Conservation (phyloP, 2,797 vertebrate species). For the Catharus ustulatus region DNA sequence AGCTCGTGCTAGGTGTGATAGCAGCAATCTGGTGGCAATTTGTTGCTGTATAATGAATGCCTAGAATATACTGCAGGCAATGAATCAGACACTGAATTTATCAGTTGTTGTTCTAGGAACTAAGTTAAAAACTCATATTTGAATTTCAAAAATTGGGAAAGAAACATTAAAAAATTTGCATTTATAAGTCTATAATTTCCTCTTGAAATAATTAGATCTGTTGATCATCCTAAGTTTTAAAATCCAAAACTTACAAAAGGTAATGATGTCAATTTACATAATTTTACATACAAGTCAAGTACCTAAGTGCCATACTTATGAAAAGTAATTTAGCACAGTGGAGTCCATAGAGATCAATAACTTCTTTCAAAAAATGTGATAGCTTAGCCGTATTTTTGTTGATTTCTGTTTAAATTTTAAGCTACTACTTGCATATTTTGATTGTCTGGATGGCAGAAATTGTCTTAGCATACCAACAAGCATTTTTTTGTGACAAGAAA, state of each 20-base stretch:
- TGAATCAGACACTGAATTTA: conserved; percentile 44
- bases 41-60: conserved; percentile 41
- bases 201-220: background rate
- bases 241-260: background rate
- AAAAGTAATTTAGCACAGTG: background rate
- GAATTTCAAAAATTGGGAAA: background rate
- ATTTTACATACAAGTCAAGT: background rate
- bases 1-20: conserved; percentile 45
- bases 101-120: background rate
- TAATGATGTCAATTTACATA: background rate
- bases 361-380: background rate
- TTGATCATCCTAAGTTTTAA: background rate
- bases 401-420: background rate
- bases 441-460: background rate
- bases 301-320: background rate
- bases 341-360: background rate
- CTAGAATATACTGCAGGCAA: conserved; percentile 27
- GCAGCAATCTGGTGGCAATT: conserved; percentile 48
- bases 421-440: background rate
- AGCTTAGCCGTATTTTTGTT: background rate
- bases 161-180: background rate
- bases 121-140: background rate
- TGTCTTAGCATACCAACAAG: background rate
- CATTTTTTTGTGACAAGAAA: background rate
- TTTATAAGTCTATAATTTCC: background rate